A percentile compares a stretch with the other conserved stretches of the same genome.
These are phyloP conservation scores for Pachypeltis micranthus DNA, from an alignment of 1,140 invertebrate species.

Conservation along the genomic window DNA sequence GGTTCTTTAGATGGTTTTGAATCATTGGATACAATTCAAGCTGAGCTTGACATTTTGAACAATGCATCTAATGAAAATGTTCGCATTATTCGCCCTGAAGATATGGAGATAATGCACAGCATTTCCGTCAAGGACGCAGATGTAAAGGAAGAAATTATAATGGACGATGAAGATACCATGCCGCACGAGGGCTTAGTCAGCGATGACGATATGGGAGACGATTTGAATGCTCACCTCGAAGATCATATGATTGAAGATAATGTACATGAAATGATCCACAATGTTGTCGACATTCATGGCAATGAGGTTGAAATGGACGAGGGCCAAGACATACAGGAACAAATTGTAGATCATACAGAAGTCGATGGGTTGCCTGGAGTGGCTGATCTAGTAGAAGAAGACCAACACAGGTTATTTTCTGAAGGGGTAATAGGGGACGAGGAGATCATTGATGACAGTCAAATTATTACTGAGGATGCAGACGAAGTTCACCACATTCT, in stretches of 20 bases:
- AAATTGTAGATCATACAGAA: no score
- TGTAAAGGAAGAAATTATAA: slow-evolving; percentile 17
- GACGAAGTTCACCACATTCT: neutral
- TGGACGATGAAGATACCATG: slow-evolving; percentile 17
- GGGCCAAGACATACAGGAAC: neutral
- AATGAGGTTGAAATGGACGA: neutral
- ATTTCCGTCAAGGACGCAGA: neutral
- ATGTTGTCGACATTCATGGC: slow-evolving; percentile 7
- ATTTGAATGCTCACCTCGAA: neutral
- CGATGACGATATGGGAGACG: slow-evolving; percentile 1
- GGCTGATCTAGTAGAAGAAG: no score
- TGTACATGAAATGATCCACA: neutral
- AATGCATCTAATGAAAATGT: neutral
- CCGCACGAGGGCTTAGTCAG: slow-evolving; percentile 13
- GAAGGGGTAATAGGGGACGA: slow-evolving; percentile 11
- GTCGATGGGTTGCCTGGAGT: no score
- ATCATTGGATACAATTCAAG: slow-evolving; percentile 10
- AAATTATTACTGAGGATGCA: slow-evolving; percentile 8
- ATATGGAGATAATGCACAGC: slow-evolving; percentile 9
- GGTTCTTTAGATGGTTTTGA: slow-evolving; percentile 18
- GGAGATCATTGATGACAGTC: slow-evolving; percentile 7
- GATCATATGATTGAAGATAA: neutral
- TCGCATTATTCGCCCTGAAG: neutral
- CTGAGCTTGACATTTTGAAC: slow-evolving; percentile 9
- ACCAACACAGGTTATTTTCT: slow-evolving; percentile 8